Evolutionary conservation across 2,888 invertebrate genomes (phyloP).

Genomic region (Eupelmus urozonus): DNA sequence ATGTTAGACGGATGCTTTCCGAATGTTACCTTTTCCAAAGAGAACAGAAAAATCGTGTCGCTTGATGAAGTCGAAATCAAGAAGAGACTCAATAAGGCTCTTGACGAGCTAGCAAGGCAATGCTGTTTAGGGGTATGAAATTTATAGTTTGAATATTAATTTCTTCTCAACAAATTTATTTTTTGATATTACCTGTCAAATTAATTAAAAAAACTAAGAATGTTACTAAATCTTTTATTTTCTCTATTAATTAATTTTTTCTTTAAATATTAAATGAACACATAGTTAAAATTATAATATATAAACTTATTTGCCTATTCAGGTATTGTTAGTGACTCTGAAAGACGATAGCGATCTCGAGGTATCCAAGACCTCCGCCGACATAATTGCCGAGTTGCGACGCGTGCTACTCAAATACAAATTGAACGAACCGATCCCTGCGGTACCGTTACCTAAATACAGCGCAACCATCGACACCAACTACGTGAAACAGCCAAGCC

Average conservation of each 20-base stretch:
- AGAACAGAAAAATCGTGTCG: slow-evolving; percentile 87
- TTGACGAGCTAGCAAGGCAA: slow-evolving; percentile 83
- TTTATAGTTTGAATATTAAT: slow-evolving; percentile 26
- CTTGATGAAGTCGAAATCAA: slow-evolving; percentile 84
- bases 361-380: slow-evolving; percentile 82
- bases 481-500: slow-evolving; percentile 64
- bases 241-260: slow-evolving; percentile 20
- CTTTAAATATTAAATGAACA: too few species aligned
- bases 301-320: slow-evolving; percentile 46
- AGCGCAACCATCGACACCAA: slow-evolving; percentile 68
- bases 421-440: slow-evolving; percentile 67
- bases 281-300: too few species aligned
- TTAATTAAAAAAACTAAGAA: slow-evolving; percentile 6
- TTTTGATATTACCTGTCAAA: too few species aligned
- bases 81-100: slow-evolving; percentile 82
- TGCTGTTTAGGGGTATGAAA: slow-evolving; percentile 83
- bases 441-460: slow-evolving; percentile 65
- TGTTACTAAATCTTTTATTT: slow-evolving; percentile 1
- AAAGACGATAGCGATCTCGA: slow-evolving; percentile 85
- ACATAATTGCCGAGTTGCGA: slow-evolving; percentile 79
- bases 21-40: slow-evolving; percentile 87
- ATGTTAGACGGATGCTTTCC: slow-evolving; percentile 91
- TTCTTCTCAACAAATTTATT: slow-evolving; percentile 22
- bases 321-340: slow-evolving; percentile 82
- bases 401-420: slow-evolving; percentile 78